Base-by-base conservation (phyloP, 2,113 vertebrate species). In the Eolophus roseicapilla region DNA sequence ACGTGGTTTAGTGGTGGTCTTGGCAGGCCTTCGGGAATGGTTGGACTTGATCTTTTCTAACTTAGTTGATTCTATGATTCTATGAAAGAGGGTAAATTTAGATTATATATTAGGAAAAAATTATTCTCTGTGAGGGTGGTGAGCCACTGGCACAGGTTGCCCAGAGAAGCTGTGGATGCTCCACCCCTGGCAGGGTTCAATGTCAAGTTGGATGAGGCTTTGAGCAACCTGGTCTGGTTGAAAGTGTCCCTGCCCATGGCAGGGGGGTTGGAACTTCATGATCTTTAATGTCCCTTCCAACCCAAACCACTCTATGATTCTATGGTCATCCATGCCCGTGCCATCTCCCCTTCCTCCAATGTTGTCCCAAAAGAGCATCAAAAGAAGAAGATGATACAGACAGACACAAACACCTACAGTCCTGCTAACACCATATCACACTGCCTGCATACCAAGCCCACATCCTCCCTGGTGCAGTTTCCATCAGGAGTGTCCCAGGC, bases 361-460 rank as follows among this genome's bases (percentile, higher is more conserved):
- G 29, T 4, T 62, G 11, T 57, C 55, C 39, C 44, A 85, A 82
- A 81, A 92, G 28, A 37, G 2, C 29, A 62, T 25, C 31, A 41
- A 74, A 79, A 73, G 35, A 65, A 52, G 67, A 71, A 37, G 16
- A 64, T 17, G 16, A 74, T 2, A 2, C 19, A 68, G 52, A 53
- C 16, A 46, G 49, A 50, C 18, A 41, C 9, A 23, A 62, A 37
- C 3, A 52, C 33, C 19, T 24, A 39, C 9, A 23, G 10, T 35
- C 29, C 33, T 52, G 13, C 37, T 33, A 50, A 47, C 24, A 27
- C 6, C 1, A 1, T 13, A 60, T 33, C 29, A 55, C 29, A 29
- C 23, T 62, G 17, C 35, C 33, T 60, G 35, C 3, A 1, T 0
- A 1, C 20, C 17, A 27, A 7, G 5, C 13, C 16, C 8, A 10